Conservation (phyloP, 2,797 vertebrate genomes). For the Enteromius paludinosus region DNA sequence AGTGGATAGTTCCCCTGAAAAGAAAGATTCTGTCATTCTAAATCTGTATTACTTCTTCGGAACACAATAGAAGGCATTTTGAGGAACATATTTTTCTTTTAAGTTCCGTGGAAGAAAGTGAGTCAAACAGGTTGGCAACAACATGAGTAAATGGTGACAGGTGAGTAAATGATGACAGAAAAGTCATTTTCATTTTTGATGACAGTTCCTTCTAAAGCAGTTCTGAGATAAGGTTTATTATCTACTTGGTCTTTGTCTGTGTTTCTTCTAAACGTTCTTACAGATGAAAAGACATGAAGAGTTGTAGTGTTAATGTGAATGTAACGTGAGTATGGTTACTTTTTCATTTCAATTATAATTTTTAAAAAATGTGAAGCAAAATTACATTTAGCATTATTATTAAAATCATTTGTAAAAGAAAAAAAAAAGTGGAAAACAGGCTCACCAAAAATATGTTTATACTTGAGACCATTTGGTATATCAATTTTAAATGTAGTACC, state of each 20-base stretch:
- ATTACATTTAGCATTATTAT: background rate
- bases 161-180: background rate
- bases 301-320: background rate
- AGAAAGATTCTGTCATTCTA: background rate
- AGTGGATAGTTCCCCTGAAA: background rate
- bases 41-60: background rate
- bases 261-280: background rate
- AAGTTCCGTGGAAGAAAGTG: background rate
- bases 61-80: background rate
- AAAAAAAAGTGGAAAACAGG: background rate
- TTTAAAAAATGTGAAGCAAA: background rate
- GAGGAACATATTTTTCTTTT: background rate
- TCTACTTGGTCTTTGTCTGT: background rate
- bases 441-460: background rate
- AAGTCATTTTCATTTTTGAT: background rate
- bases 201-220: background rate
- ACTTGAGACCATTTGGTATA: background rate
- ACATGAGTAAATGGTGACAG: background rate
- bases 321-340: background rate
- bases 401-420: background rate
- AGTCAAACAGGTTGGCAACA: background rate
- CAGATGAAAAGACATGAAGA: background rate
- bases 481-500: too few relatives aligned
- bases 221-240: background rate
- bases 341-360: background rate